Percentiles rank a stretch among this genome's conserved stretches.
phyloP scores from a whole-genome alignment of 2,113 vertebrate species.

The Tragelaphus scriptus region DNA sequence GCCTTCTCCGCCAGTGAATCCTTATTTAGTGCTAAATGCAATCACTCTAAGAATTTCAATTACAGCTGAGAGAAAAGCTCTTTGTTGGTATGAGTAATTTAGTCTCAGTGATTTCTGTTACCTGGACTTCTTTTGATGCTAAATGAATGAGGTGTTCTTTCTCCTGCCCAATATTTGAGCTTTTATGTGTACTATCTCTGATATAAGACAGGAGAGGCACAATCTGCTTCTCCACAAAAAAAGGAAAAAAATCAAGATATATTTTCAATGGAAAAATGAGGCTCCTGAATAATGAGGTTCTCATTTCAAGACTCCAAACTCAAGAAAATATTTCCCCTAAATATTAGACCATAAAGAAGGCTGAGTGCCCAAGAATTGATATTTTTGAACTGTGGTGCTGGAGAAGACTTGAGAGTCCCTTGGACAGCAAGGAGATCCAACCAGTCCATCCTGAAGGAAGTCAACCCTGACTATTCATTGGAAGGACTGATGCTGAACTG shows the following conservation, averaged over 20 bases:
- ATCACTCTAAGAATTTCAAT: background rate
- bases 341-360: background rate
- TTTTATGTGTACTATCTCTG: background rate
- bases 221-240: background rate
- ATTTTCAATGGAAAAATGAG: constrained; percentile 23
- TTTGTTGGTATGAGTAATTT: background rate
- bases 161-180: background rate
- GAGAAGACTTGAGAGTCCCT: background rate
- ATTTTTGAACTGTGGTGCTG: background rate
- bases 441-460: background rate
- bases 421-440: background rate
- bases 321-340: background rate
- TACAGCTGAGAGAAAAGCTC: constrained; percentile 25
- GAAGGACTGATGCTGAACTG: background rate
- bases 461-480: background rate
- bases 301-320: constrained; percentile 6
- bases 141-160: background rate
- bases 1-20: background rate
- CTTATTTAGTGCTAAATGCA: background rate
- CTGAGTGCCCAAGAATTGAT: background rate
- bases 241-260: background rate
- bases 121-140: constrained; percentile 7
- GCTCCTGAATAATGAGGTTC: background rate
- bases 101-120: constrained; percentile 20
- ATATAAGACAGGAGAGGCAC: background rate